These are phyloP conservation scores for Ictalurus punctatus DNA, from an alignment of 2,113 vertebrate species.

Conservation along the genomic window DNA sequence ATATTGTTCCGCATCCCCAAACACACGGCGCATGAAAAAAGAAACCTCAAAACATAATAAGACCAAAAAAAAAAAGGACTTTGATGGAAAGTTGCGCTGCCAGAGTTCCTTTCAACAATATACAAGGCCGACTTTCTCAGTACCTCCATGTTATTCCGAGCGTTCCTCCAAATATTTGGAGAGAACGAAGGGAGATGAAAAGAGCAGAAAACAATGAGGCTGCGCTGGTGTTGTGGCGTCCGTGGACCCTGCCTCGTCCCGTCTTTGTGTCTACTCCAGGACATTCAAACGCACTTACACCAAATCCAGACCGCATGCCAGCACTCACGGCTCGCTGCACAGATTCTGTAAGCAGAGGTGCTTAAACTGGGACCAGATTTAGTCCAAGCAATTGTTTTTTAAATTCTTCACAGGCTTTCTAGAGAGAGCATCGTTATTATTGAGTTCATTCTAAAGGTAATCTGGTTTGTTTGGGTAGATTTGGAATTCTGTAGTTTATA, in stretches of 20 bases:
- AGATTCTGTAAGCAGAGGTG: constrained; percentile 7
- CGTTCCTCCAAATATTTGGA: constrained; percentile 79
- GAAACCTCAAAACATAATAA: constrained; percentile 70
- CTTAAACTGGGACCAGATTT: constrained; percentile 28
- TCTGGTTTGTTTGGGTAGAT: neutral
- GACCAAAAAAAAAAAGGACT: constrained; percentile 68
- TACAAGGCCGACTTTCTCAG: constrained; percentile 75
- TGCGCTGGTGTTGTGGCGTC: constrained; percentile 72
- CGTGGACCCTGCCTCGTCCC: constrained; percentile 68
- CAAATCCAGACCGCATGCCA: constrained; percentile 20
- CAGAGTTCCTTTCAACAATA: constrained; percentile 80
- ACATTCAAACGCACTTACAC: constrained; percentile 46
- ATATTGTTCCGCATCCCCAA: constrained; percentile 70
- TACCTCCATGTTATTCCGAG: constrained; percentile 75
- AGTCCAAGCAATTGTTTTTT: neutral
- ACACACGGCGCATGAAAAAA: constrained; percentile 64
- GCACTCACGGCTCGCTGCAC: constrained; percentile 4
- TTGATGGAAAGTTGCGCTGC: constrained; percentile 74
- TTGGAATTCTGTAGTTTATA: neutral
- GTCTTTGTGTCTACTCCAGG: constrained; percentile 66
- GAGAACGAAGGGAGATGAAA: constrained; percentile 78
- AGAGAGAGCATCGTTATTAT: neutral
- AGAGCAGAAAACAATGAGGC: constrained; percentile 74
- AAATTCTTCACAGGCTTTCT: neutral
- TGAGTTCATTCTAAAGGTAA: neutral